These are phyloP conservation scores for Calliopum simillimum DNA, from an alignment of 2,888 invertebrate species.

Conservation along the genomic window DNA sequence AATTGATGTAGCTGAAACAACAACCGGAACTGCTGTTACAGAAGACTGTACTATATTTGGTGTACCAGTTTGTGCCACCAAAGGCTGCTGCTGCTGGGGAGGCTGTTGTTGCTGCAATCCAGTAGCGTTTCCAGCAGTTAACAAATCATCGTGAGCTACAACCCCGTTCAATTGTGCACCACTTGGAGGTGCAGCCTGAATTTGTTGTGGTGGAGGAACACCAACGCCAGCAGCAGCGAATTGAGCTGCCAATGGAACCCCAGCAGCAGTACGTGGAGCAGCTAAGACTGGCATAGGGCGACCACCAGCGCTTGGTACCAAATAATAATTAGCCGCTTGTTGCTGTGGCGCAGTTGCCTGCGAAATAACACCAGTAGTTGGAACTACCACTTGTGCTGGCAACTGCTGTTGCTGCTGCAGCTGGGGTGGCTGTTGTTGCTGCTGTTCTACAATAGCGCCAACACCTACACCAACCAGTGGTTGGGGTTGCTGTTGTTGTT, in stretches of 20 bases:
- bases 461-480: slow-evolving; percentile 49
- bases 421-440: slow-evolving; percentile 47
- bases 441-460: slow-evolving; percentile 36
- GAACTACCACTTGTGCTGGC: slow-evolving; percentile 42
- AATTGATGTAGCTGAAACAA: slow-evolving; percentile 44
- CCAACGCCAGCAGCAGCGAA: slow-evolving; percentile 48
- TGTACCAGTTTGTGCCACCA: slow-evolving; percentile 65
- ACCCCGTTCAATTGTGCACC: slow-evolving; percentile 63
- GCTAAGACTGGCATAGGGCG: slow-evolving; percentile 61
- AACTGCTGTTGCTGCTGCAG: slow-evolving; percentile 45
- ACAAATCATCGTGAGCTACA: slow-evolving; percentile 64
- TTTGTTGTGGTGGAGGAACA: slow-evolving; percentile 54
- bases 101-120: slow-evolving; percentile 52
- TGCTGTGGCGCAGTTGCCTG: slow-evolving; percentile 50
- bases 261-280: slow-evolving; percentile 53
- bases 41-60: slow-evolving; percentile 62
- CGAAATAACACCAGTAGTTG: slow-evolving; percentile 43
- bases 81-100: slow-evolving; percentile 63
- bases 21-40: slow-evolving; percentile 63
- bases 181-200: slow-evolving; percentile 50
- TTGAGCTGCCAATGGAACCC: slow-evolving; percentile 57
- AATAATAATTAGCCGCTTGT: slow-evolving; percentile 60
- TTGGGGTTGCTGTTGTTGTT: slow-evolving; percentile 50
- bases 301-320: slow-evolving; percentile 58
- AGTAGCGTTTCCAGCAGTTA: slow-evolving; percentile 50